Conservation (phyloP, 2,113 vertebrate genomes). For the Pongo abelii region DNA sequence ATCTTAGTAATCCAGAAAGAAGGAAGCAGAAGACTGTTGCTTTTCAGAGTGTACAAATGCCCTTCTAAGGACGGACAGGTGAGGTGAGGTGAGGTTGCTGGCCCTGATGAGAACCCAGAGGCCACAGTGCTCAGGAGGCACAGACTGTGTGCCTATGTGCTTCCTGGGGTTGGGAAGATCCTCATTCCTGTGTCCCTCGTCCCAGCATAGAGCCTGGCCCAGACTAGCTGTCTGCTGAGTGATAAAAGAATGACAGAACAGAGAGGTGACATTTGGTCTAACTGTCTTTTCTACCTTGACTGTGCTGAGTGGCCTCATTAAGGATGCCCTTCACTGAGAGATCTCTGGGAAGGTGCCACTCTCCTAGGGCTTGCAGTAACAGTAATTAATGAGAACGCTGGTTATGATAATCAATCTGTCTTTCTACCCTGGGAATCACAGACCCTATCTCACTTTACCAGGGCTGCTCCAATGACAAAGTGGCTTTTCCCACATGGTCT, state of each 20-base stretch:
- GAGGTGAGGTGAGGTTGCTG: background rate
- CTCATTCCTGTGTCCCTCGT: background rate
- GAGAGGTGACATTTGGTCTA: background rate
- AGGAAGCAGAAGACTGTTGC: background rate
- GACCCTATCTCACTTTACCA: background rate
- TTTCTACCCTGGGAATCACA: background rate
- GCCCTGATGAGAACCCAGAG: background rate
- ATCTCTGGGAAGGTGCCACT: constrained; percentile 5
- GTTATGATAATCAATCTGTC: background rate
- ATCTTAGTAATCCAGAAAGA: constrained; percentile 55
- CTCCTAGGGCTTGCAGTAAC: background rate
- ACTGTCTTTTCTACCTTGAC: background rate
- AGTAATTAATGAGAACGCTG: constrained; percentile 13
- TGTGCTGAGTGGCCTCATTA: background rate
- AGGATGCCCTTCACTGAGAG: background rate
- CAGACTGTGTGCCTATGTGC: background rate
- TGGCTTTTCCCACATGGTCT: background rate
- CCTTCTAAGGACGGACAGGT: background rate
- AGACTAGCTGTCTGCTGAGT: background rate
- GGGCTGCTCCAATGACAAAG: background rate
- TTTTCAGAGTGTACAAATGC: background rate
- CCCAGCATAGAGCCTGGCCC: background rate
- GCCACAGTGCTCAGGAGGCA: background rate
- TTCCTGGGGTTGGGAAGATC: background rate
- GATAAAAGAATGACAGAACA: background rate